phyloP scores from a whole-genome alignment of 1,140 invertebrate species.

The Nixonia krombeini region DNA sequence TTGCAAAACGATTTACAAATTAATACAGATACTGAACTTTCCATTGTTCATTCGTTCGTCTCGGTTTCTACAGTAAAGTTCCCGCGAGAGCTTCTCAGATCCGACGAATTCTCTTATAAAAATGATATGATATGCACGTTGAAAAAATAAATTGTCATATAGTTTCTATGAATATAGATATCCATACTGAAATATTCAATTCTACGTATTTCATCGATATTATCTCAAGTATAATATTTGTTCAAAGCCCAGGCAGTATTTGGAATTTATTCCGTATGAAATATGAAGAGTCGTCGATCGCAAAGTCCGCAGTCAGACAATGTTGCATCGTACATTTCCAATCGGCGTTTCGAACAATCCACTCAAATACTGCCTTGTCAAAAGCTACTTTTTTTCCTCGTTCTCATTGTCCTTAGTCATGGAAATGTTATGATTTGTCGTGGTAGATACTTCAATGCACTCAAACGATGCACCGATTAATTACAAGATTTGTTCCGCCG shows the following conservation, averaged over 20 bases:
- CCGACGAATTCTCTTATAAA: conserved; percentile 66
- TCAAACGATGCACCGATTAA: too few species aligned
- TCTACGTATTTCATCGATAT: conserved; percentile 56
- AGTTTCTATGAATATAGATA: conserved; percentile 68
- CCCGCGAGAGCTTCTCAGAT: conserved; percentile 35
- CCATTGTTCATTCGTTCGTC: background rate
- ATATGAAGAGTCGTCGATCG: conserved; percentile 3
- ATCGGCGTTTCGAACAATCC: conserved; percentile 27
- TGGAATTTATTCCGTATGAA: conserved; percentile 1
- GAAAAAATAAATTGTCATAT: conserved; percentile 72
- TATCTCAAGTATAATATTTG: conserved; percentile 46
- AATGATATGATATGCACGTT: conserved; percentile 73
- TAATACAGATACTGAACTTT: background rate
- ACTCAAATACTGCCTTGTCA: background rate
- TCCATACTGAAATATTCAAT: conserved; percentile 60
- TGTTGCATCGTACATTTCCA: background rate
- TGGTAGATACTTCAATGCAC: background rate
- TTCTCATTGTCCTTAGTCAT: background rate
- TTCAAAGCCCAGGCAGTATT: conserved; percentile 33
- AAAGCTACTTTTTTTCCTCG: background rate
- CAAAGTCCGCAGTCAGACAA: background rate
- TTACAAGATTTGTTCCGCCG: too few species aligned
- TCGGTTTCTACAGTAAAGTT: background rate
- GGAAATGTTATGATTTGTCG: background rate
- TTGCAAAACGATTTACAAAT: background rate